phyloP scores from a whole-genome alignment of 2,797 vertebrate genomes.

The Anguilla anguilla region DNA sequence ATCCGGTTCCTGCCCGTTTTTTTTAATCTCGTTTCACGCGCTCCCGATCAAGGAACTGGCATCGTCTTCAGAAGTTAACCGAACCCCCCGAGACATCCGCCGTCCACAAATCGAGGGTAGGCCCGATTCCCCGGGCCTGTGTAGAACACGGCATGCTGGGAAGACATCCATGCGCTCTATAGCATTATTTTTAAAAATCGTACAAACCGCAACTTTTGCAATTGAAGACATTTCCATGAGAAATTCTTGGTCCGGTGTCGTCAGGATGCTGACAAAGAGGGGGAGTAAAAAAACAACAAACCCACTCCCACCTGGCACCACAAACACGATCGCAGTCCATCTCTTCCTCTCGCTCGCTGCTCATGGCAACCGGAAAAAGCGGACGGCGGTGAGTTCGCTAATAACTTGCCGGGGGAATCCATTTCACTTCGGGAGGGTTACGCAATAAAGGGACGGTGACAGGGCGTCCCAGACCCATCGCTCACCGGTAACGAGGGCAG shows the following conservation, averaged over 20 bases:
- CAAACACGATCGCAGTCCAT: background rate
- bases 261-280: background rate
- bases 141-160: background rate
- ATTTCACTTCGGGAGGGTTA: slow-evolving; percentile 43
- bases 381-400: slow-evolving; percentile 48
- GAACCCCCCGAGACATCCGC: slow-evolving; percentile 61
- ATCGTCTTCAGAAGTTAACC: slow-evolving; percentile 66
- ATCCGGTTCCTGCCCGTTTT: background rate
- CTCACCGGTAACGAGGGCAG: slow-evolving; percentile 63
- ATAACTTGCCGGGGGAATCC: slow-evolving; percentile 51
- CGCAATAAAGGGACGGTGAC: slow-evolving; percentile 58
- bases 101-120: slow-evolving; percentile 40
- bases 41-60: slow-evolving; percentile 62
- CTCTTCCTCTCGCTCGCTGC: background rate
- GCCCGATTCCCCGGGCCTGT: background rate
- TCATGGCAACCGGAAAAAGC: background rate
- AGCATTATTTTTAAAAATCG: background rate
- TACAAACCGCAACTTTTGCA: background rate
- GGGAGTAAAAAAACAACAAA: background rate
- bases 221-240: background rate
- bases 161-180: background rate
- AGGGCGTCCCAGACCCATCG: slow-evolving; percentile 55
- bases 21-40: slow-evolving; percentile 65
- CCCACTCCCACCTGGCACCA: background rate
- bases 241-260: background rate